Evolutionary conservation across 37 sponge, comb jelly and placozoan species (phyloP), one percentile per base, ranked within the genome.

Genomic region (Chondrilla cf. caribensis): DNA sequence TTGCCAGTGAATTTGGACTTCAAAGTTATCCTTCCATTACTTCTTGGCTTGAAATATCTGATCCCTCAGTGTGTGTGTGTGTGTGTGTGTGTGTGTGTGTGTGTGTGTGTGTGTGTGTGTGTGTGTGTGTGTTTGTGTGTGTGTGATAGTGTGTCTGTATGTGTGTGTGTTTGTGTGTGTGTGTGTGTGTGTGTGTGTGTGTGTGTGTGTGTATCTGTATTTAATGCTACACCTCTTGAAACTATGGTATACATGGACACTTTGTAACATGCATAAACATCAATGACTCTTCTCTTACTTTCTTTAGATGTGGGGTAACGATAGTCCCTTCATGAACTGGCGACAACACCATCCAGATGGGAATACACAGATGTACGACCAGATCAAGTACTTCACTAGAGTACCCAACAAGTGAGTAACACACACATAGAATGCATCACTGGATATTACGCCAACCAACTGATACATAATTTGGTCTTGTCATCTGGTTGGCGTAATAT

Each of bases 1-100:
- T 98, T 87, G 94, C 92, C 0, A 95, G 95, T 73, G 99, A 98
- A 78, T 98, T 91, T 88, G 96, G 98, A 7, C 95, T 86, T 54
- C 98, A 97, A 77, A 87, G 93, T 60, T 98, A 91, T 58, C 94
- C 98, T 42, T 95, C 96, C 32, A 82, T 98, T 38, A 29, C 57
- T 25, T 58, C 96, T 24, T 64, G 96, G 58, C 14, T 54, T 18
- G 39, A 65, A 9, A 72, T 96, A 22, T 87, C 88, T 39, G 75
- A 26, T 5, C 57, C 84, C 26, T 4, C 33, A 5, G 94, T 93
- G 33, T 78, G 88, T 70, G 19, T 71, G 32, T 33, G 6, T n/a
- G 0, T 58, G 19, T 18, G 19, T 38, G 39, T 37, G 39, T 67
- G 68, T 67, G 35, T 67, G 68, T 67, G 35, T 67, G 68, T 67